phyloP scores from a whole-genome alignment of 1,140 invertebrate genomes.

The Cotesia typhae region DNA sequence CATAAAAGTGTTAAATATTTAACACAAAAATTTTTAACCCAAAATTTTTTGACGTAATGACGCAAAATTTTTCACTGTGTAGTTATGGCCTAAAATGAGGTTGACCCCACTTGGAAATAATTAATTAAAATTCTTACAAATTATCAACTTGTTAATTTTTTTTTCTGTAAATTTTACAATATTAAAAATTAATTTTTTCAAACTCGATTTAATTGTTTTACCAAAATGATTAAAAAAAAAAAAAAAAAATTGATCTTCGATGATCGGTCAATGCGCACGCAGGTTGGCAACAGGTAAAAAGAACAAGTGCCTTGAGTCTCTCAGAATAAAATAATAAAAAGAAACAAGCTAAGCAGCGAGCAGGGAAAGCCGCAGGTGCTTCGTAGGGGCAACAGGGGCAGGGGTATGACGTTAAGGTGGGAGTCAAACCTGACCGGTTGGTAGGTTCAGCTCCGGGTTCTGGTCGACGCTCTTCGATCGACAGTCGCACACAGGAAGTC shows the following conservation, averaged over 20 bases:
- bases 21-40: too few relatives aligned
- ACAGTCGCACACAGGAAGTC: slow-evolving; percentile 55
- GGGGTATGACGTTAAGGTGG: slow-evolving; percentile 48
- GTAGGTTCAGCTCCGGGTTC: slow-evolving; percentile 42
- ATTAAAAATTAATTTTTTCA: neutral
- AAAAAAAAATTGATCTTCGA: neutral
- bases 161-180: neutral
- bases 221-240: too few relatives aligned
- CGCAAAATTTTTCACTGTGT: too few relatives aligned
- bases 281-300: slow-evolving; percentile 56
- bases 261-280: slow-evolving; percentile 40
- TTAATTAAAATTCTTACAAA: too few relatives aligned
- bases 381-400: slow-evolving; percentile 37
- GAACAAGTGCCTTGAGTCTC: slow-evolving; percentile 29
- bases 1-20: too few relatives aligned
- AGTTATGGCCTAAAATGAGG: too few relatives aligned
- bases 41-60: too few relatives aligned
- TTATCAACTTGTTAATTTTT: too few relatives aligned
- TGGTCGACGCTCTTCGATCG: slow-evolving; percentile 47
- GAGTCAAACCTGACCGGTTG: slow-evolving; percentile 53
- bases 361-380: slow-evolving; percentile 45
- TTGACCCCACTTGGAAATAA: too few relatives aligned
- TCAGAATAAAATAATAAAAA: slow-evolving; percentile 23
- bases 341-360: slow-evolving; percentile 24
- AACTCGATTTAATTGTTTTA: too few relatives aligned